Base-by-base conservation (phyloP, 1,140 invertebrate genomes). In the Eueides isabella region DNA sequence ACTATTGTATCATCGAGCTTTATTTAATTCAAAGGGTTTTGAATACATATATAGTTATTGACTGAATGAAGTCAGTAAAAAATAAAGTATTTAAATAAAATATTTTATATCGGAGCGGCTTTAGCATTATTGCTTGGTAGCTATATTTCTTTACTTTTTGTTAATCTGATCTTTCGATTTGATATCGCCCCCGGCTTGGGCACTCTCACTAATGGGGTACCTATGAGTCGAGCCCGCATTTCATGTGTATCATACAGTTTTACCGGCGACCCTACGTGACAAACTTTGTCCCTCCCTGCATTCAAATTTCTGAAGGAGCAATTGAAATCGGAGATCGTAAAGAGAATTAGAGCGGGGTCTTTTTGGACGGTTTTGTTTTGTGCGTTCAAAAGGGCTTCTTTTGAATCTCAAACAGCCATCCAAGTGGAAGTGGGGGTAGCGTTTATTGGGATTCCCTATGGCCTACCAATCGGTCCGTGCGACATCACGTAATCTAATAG, bases 281-380 rank as follows among this genome's bases (percentile, higher is more conserved):
- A 93, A 92, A 90, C 85, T 90, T 89, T 88, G 86, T 91, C 89
- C 91, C 90, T 90, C 90, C 91, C 90, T 81, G 89, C 85, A 91
- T 93, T 91, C 87, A 93, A 92, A 93, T 93, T 86, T 93, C 87
- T 93, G 89, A 92, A 93, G 91, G 90, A 92, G 91, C 90, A 92
- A 93, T 93, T 93, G 91, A 93, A 93, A 93, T 93, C 85, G 89
- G 91, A 93, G 90, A 91, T 93, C 88, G 86, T 91, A 91, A 89
- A 91, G 88, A 93, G 90, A 91, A 92, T 93, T 93, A 93, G 90
- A 91, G 85, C 90, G 85, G 90, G 90, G 88, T 86, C 90, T 86
- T 87, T 90, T 92, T 91, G 84, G 85, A 82, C 86, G 85, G 75
- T 92, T 91, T 91, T 92, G 91, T 92, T 91, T 91, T 85, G 87